Evolutionary conservation across 2,113 vertebrate species (phyloP).

Genomic region (Anarhynchus alexandrinus): DNA sequence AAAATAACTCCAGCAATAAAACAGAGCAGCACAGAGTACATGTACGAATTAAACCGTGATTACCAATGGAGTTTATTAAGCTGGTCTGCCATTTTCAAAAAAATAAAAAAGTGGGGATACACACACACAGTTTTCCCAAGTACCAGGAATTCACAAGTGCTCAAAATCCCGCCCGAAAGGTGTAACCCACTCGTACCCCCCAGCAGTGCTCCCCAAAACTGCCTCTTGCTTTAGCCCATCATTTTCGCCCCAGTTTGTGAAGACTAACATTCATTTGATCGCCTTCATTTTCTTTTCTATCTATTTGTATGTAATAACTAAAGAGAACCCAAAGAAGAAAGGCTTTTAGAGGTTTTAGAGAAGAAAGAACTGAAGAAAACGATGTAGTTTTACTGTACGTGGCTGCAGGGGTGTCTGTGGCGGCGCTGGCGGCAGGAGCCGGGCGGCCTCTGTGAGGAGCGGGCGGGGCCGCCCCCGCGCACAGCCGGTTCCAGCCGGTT

Average conservation of each 20-base stretch:
- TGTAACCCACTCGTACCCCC: background rate
- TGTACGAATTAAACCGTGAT: background rate
- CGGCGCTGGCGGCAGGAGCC: accelerated
- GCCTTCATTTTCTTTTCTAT: background rate
- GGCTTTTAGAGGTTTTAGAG: background rate
- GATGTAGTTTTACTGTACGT: accelerated
- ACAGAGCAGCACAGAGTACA: background rate
- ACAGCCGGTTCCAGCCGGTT: background rate
- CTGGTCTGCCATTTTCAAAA: background rate
- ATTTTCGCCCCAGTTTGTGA: accelerated
- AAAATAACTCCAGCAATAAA: constrained; percentile 22
- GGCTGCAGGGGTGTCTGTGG: accelerated
- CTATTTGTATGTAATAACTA: background rate
- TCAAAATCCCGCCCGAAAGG: background rate
- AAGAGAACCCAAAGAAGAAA: background rate
- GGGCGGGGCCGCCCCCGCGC: background rate
- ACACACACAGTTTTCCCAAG: background rate
- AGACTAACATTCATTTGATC: no score
- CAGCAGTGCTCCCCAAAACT: background rate
- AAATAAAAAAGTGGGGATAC: background rate
- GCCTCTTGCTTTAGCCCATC: accelerated
- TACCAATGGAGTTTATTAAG: background rate
- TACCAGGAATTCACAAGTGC: background rate
- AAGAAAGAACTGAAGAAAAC: background rate
- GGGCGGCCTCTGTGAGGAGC: no score